Percentiles rank a stretch among this genome's conserved stretches.
Evolutionary conservation across 2,797 vertebrate genomes (phyloP).

Genomic region (Manis crassicaudata): DNA sequence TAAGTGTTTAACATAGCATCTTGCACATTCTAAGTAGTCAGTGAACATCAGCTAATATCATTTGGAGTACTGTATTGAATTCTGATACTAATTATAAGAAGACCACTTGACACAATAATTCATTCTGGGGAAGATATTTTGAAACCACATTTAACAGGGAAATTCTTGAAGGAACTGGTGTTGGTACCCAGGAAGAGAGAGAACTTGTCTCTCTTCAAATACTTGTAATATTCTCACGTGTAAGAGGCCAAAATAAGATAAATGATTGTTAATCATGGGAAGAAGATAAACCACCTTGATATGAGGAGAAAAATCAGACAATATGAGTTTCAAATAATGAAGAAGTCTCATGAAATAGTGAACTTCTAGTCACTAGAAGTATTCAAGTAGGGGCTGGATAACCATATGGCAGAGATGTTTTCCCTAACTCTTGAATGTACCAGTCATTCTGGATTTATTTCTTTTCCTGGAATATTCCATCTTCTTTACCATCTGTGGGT

Average conservation of each 20-base stretch:
- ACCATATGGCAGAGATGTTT: not conserved
- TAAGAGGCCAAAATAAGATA: not conserved
- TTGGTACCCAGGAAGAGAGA: not conserved
- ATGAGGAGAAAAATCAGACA: not conserved
- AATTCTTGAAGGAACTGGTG: not conserved
- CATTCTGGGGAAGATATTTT: slow-evolving; percentile 16
- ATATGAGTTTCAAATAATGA: not conserved
- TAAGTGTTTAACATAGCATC: not conserved
- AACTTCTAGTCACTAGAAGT: not conserved
- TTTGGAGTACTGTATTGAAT: not conserved
- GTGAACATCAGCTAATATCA: not conserved
- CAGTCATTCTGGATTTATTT: not conserved
- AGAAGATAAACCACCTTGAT: not conserved
- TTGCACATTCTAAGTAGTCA: not conserved
- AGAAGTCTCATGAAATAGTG: not conserved
- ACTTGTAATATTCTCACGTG: slow-evolving; percentile 12
- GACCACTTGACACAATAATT: not conserved
- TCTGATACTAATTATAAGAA: not conserved
- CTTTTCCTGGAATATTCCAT: slow-evolving; percentile 7
- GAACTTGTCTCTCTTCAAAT: slow-evolving; percentile 1
- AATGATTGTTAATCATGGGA: not conserved
- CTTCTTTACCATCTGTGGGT: not conserved
- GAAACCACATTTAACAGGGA: slow-evolving; percentile 28
- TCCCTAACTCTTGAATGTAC: not conserved
- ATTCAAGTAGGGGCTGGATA: not conserved